Base-by-base conservation (phyloP, 2,888 invertebrate genomes). In the Agrochola macilenta region DNA sequence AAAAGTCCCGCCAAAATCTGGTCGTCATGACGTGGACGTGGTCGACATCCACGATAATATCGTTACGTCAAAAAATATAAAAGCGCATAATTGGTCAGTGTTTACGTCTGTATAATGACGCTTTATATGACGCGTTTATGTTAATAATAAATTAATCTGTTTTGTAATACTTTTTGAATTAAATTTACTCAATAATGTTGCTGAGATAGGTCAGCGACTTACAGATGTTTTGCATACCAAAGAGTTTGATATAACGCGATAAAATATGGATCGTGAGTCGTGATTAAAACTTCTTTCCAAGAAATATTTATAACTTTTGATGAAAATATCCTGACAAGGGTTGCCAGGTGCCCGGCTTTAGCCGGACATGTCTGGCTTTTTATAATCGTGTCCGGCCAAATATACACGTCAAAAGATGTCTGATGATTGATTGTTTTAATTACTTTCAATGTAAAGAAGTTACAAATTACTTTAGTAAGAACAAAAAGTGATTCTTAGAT, bases 171-270 rank as follows among this genome's bases (percentile, higher is more conserved):
- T n/a, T n/a, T 9, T 63, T 43, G 0, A 39, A 68, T 74, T 68
- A 5, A 43, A 61, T 23, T 65, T 17, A 20, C 17, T 69, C 23
- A 61, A 68, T 71, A 35, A 68, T 46, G 9, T 57, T 43, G 17
- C 14, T 52, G 39, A 52, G 49, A 71, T 82, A 83, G 78, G 78
- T 83, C 78, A 77, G 30, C 61, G 35, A 49, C 23, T 52, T 39
- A 5, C 11, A 57, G 2, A 61, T 49, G 17, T 17, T 58, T 80
- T 74, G 46, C 14, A 64, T 74, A 43, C 11, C 23, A 57, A 54
- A 46, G n/a, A 23, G 20, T 30, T 49, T 23, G 17, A 20, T 23
- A 12, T 17, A 49, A 49, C 7, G 5, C 14, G 17, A 39, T 26
- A 30, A 14, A 26, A 73, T 26, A 43, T 30, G 9, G 60, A 17